Evolutionary conservation across 2,113 vertebrate genomes (phyloP).

Genomic region (Anoplopoma fimbria): DNA sequence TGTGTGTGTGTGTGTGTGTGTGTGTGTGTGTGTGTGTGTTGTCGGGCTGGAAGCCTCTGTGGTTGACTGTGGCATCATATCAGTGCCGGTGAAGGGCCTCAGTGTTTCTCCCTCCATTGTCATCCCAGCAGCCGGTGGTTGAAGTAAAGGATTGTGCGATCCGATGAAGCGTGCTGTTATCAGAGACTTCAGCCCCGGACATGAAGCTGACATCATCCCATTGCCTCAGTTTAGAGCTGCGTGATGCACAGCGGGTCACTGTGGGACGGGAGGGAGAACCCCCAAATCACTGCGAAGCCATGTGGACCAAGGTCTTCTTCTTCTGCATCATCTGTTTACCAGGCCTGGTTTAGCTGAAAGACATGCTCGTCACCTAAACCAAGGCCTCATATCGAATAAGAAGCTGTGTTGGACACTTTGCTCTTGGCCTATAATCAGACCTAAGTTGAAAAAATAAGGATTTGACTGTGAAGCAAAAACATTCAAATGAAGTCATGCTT

Average conservation of each 20-base stretch:
- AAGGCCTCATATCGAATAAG: background rate
- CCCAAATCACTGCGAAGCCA: background rate
- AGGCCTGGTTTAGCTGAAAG: background rate
- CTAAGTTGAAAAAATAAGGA: background rate
- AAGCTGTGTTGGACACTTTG: too few relatives aligned
- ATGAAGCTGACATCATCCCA: constrained; percentile 76
- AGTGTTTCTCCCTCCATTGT: constrained; percentile 67
- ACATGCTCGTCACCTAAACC: background rate
- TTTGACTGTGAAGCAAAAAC: background rate
- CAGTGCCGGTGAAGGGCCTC: constrained; percentile 56
- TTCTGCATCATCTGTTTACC: background rate
- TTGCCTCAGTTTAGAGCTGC: constrained; percentile 69
- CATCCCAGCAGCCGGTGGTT: constrained; percentile 52
- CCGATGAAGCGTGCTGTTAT: constrained; percentile 73
- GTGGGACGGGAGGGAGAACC: constrained; percentile 19
- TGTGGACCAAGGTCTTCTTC: background rate
- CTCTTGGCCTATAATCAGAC: background rate
- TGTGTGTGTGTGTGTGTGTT: constrained; percentile 15
- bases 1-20: constrained; percentile 8
- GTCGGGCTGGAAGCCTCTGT: constrained; percentile 14
- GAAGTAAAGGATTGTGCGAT: constrained; percentile 75
- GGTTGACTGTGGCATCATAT: constrained; percentile 59
- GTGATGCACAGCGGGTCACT: constrained; percentile 32
- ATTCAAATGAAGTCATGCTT: background rate
- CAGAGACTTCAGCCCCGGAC: constrained; percentile 60